Percentiles rank a stretch among this genome's conserved stretches.
Conservation (phyloP, 2,113 vertebrate species). For the Lucifuga dentata region DNA sequence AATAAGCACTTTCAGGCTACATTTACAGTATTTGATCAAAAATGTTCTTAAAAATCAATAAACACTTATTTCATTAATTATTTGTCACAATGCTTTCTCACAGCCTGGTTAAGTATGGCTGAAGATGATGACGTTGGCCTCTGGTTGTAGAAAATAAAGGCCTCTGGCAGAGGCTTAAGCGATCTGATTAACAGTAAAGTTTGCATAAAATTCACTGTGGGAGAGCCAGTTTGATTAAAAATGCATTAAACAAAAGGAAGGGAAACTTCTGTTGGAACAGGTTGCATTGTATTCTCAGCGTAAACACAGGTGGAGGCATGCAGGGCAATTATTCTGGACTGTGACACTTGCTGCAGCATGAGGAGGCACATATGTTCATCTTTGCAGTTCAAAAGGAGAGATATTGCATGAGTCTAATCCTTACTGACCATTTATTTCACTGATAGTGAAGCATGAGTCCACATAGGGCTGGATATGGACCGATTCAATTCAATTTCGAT, state of each 20-base stretch:
- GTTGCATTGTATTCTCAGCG: slow-evolving; percentile 25
- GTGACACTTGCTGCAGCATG: slow-evolving; percentile 28
- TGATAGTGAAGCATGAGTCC: slow-evolving; percentile 28
- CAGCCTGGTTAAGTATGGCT: slow-evolving; percentile 18
- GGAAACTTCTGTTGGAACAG: neutral
- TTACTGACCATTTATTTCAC: slow-evolving; percentile 33
- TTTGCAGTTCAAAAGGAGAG: slow-evolving; percentile 25
- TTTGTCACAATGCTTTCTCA: slow-evolving; percentile 35
- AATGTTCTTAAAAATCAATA: slow-evolving; percentile 32
- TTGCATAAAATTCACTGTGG: slow-evolving; percentile 6
- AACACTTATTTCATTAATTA: slow-evolving; percentile 16
- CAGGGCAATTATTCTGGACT: slow-evolving; percentile 20
- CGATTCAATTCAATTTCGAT: no score
- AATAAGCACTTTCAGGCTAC: slow-evolving; percentile 39
- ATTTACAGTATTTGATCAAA: neutral
- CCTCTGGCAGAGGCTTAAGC: slow-evolving; percentile 17
- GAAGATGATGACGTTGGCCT: slow-evolving; percentile 37
- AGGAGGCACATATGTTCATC: no score
- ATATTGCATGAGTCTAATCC: slow-evolving; percentile 29
- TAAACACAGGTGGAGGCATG: slow-evolving; percentile 52
- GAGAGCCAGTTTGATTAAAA: slow-evolving; percentile 29
- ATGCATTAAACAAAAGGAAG: slow-evolving; percentile 6
- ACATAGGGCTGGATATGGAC: slow-evolving; percentile 30
- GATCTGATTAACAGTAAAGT: neutral
- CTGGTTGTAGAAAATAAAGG: slow-evolving; percentile 39